These are phyloP conservation scores for Hydriomena furcata DNA, from an alignment of 2,888 invertebrate species.

Conservation along the genomic window DNA sequence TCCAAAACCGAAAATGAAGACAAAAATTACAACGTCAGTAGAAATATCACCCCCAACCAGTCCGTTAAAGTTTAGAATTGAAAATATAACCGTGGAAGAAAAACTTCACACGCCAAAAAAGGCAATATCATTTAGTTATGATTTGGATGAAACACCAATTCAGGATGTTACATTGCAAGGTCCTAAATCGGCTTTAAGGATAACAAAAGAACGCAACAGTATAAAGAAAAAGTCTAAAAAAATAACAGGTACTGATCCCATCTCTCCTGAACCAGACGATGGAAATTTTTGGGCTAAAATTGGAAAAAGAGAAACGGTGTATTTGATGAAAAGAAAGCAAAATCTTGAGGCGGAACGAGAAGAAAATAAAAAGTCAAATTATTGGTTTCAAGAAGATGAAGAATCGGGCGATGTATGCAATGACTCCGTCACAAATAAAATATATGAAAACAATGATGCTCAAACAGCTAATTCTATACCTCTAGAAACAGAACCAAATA, in stretches of 20 bases:
- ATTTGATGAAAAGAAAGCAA: conserved; percentile 83
- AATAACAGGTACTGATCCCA: conserved; percentile 36
- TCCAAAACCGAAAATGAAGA: conserved; percentile 69
- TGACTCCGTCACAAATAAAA: neutral
- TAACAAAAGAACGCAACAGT: conserved; percentile 43
- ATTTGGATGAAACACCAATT: conserved; percentile 49
- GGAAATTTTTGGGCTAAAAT: conserved; percentile 87
- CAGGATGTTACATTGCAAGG: conserved; percentile 32
- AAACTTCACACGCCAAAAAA: conserved; percentile 60
- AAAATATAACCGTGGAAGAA: conserved; percentile 85
- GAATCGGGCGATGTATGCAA: conserved; percentile 15
- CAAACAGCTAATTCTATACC: neutral
- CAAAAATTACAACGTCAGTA: conserved; percentile 81
- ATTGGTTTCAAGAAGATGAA: conserved; percentile 67
- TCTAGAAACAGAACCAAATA: neutral
- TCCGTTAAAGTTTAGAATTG: conserved; percentile 80
- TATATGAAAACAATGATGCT: neutral
- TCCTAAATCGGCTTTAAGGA: conserved; percentile 27
- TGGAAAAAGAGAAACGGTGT: conserved; percentile 86
- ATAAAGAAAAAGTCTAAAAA: conserved; percentile 46
- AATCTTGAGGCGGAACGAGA: conserved; percentile 69
- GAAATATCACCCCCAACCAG: conserved; percentile 74
- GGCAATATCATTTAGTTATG: conserved; percentile 64
- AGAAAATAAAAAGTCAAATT: conserved; percentile 59
- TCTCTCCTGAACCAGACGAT: conserved; percentile 69